These are phyloP conservation scores for Odobenus rosmarus DNA, from an alignment of 2,113 vertebrate species.

Conservation along the genomic window DNA sequence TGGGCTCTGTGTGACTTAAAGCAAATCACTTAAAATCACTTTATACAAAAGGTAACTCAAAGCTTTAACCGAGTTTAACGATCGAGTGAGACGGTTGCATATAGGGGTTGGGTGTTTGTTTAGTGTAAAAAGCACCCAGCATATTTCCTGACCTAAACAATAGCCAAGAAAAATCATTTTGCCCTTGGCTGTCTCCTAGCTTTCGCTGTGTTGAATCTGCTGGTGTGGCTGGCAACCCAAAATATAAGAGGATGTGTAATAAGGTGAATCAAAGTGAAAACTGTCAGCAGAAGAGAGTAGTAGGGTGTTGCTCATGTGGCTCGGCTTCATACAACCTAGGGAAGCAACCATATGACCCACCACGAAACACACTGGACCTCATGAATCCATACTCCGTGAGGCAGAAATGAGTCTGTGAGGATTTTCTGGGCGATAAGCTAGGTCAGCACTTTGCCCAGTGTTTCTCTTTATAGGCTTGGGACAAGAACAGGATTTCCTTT, in stretches of 20 bases:
- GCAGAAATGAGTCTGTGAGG: background rate
- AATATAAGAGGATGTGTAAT: background rate
- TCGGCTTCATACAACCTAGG: background rate
- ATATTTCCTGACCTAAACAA: slow-evolving; percentile 54
- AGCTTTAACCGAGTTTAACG: background rate
- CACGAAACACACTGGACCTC: background rate
- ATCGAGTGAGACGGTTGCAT: background rate
- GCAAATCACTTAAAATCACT: background rate
- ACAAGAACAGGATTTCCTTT: slow-evolving; percentile 6
- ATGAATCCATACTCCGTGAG: background rate
- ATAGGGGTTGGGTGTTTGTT: background rate
- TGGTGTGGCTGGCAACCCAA: background rate
- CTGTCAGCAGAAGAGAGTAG: background rate
- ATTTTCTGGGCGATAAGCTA: background rate
- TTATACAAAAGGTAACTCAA: slow-evolving; percentile 34
- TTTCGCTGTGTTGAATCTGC: background rate
- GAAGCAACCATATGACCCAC: background rate
- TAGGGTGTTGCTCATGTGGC: background rate
- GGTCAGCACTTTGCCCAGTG: background rate
- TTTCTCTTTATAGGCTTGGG: background rate
- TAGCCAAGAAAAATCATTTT: slow-evolving; percentile 16
- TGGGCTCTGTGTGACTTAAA: background rate
- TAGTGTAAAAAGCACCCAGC: slow-evolving; percentile 6
- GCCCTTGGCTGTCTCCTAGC: background rate
- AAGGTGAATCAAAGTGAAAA: slow-evolving; percentile 22